Evolutionary conservation across 2,113 vertebrate genomes (phyloP).

Genomic region (Thamnophis sirtalis): DNA sequence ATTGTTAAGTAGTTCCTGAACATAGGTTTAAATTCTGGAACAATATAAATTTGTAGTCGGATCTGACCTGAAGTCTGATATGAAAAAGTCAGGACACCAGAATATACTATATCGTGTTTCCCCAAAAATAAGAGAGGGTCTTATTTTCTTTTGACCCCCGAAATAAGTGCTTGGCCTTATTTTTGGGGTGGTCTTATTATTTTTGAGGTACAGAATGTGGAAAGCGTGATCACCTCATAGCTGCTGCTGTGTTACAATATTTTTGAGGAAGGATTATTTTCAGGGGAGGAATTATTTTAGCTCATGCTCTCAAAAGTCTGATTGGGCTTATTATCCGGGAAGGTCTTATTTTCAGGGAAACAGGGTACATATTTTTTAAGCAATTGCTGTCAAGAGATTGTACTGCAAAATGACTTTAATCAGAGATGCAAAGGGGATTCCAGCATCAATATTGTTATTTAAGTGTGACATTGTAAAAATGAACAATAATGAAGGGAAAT

Average conservation of each 20-base stretch:
- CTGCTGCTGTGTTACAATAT: too few species aligned
- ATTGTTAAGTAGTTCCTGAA: neutral
- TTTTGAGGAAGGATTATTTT: too few species aligned
- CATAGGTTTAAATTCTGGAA: neutral
- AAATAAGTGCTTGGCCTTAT: too few species aligned
- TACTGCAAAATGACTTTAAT: slow-evolving; percentile 1
- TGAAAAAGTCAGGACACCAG: neutral
- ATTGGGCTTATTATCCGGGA: too few species aligned
- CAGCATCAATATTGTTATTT: slow-evolving; percentile 45
- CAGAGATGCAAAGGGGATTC: slow-evolving; percentile 58
- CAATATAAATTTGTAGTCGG: neutral
- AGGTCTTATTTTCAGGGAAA: too few species aligned
- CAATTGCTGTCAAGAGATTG: slow-evolving; percentile 8
- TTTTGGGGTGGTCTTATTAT: too few species aligned
- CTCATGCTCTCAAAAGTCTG: too few species aligned
- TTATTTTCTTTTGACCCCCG: too few species aligned
- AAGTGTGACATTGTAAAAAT: slow-evolving; percentile 49
- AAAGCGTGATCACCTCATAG: too few species aligned
- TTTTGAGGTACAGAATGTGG: too few species aligned
- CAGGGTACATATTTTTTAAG: neutral
- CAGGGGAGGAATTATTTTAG: too few species aligned
- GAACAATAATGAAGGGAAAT: slow-evolving; percentile 49
- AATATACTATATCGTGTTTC: neutral
- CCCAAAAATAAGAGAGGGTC: too few species aligned
- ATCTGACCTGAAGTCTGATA: neutral